A percentile compares a stretch with the other conserved stretches of the same genome.
Conservation (phyloP, 2,797 vertebrate species). For the Lateolabrax maculatus region DNA sequence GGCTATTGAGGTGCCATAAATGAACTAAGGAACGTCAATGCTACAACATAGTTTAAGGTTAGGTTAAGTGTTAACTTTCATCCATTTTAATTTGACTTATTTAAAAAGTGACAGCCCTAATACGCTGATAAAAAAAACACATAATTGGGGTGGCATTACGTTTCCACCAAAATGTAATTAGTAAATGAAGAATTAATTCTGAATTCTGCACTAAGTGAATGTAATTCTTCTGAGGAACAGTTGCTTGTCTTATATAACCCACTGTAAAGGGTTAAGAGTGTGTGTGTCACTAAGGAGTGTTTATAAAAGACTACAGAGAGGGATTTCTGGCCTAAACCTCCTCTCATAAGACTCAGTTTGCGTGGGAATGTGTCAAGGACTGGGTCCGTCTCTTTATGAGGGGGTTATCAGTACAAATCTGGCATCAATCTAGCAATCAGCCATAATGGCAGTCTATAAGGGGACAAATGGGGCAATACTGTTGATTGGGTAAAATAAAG, state of each 20-base stretch:
- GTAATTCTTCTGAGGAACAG: not conserved
- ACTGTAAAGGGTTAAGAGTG: not conserved
- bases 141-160: not conserved
- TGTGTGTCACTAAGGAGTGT: not conserved
- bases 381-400: conserved; percentile 15
- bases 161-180: not conserved
- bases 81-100: not conserved
- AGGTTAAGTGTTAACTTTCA: not conserved
- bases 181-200: not conserved
- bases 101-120: not conserved
- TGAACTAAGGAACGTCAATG: not conserved
- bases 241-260: not conserved
- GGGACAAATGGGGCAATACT: conserved; percentile 51
- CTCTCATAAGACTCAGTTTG: not conserved
- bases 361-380: conserved; percentile 40
- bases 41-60: not conserved
- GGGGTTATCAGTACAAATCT: conserved; percentile 52
- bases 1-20: too few species aligned
- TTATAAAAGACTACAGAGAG: not conserved
- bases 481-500: conserved; percentile 56
- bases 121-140: not conserved
- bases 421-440: conserved; percentile 64
- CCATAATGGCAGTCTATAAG: conserved; percentile 46
- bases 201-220: not conserved
- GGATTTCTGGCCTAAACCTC: conserved; percentile 13